These are phyloP conservation scores for Salmo trutta DNA, from an alignment of 2,797 vertebrate species.

Conservation along the genomic window DNA sequence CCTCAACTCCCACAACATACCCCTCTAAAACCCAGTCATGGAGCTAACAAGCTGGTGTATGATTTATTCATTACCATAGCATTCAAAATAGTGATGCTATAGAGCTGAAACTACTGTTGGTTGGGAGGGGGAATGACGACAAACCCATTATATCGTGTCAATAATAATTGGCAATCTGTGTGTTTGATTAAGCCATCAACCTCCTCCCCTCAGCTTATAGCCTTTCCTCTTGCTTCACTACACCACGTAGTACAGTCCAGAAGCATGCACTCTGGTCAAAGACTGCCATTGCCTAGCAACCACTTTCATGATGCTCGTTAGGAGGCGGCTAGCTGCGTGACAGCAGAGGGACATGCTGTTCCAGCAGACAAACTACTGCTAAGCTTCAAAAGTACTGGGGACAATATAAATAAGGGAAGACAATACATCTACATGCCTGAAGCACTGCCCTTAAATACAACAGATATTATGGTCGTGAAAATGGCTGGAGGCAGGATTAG, in stretches of 20 bases:
- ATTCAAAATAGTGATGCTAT: neutral
- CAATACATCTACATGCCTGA: neutral
- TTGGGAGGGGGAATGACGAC: neutral
- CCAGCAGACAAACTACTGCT: neutral
- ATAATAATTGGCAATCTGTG: neutral
- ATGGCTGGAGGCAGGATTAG: too few relatives aligned
- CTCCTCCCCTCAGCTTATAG: neutral
- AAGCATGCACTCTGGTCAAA: neutral
- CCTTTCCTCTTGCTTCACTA: neutral
- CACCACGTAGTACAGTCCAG: neutral
- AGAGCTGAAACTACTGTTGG: neutral
- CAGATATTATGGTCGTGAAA: neutral
- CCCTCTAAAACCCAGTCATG: neutral
- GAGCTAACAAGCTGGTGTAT: neutral
- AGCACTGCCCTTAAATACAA: neutral
- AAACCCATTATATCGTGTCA: neutral
- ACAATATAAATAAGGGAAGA: neutral
- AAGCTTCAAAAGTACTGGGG: neutral
- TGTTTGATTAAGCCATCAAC: neutral
- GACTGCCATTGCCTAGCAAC: conserved; percentile 22
- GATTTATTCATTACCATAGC: conserved; percentile 5
- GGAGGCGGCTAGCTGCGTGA: conserved; percentile 8
- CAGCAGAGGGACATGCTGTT: conserved; percentile 5
- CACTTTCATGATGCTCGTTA: neutral
- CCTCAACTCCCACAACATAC: neutral